These are phyloP conservation scores for Syngnathus typhle DNA, from an alignment of 2,113 vertebrate genomes.

Conservation along the genomic window DNA sequence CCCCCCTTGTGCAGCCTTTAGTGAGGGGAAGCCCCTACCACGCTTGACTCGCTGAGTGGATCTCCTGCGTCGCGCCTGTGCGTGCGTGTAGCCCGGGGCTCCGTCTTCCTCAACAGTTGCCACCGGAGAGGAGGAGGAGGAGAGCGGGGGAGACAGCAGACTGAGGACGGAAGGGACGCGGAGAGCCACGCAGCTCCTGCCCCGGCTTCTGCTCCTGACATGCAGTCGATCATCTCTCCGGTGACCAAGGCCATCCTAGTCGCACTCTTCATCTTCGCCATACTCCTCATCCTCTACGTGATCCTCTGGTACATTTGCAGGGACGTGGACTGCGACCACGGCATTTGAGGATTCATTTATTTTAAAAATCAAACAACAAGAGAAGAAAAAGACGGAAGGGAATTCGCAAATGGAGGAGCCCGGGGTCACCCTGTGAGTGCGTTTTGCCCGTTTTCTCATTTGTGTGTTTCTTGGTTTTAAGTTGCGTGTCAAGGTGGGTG, in stretches of 20 bases:
- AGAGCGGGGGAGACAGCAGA: slow-evolving; percentile 46
- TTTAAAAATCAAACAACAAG: neutral
- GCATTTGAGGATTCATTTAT: slow-evolving; percentile 76
- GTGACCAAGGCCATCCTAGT: slow-evolving; percentile 95
- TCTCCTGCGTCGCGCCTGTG: slow-evolving; percentile 35
- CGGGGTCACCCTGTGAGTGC: slow-evolving; percentile 69
- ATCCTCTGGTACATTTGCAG: slow-evolving; percentile 99
- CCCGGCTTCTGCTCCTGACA: slow-evolving; percentile 75
- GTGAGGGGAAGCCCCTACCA: slow-evolving; percentile 58
- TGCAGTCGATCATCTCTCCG: slow-evolving; percentile 94
- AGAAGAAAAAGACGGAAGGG: slow-evolving; percentile 22
- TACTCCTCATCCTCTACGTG: slow-evolving; percentile 95
- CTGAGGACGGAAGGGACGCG: slow-evolving; percentile 53
- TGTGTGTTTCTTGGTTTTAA: neutral
- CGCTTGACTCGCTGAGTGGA: slow-evolving; percentile 36
- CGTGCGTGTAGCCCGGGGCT: slow-evolving; percentile 47
- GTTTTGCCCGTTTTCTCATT: neutral
- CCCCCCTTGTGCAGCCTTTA: slow-evolving; percentile 20
- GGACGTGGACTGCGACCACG: slow-evolving; percentile 96
- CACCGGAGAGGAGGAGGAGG: slow-evolving; percentile 50
- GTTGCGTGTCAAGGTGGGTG: slow-evolving; percentile 6
- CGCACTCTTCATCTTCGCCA: slow-evolving; percentile 95
- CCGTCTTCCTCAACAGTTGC: slow-evolving; percentile 66
- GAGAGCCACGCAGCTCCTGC: slow-evolving; percentile 61
- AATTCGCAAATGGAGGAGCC: slow-evolving; percentile 42